phyloP scores from a whole-genome alignment of 2,113 vertebrate genomes.

The Lethenteron reissneri region DNA sequence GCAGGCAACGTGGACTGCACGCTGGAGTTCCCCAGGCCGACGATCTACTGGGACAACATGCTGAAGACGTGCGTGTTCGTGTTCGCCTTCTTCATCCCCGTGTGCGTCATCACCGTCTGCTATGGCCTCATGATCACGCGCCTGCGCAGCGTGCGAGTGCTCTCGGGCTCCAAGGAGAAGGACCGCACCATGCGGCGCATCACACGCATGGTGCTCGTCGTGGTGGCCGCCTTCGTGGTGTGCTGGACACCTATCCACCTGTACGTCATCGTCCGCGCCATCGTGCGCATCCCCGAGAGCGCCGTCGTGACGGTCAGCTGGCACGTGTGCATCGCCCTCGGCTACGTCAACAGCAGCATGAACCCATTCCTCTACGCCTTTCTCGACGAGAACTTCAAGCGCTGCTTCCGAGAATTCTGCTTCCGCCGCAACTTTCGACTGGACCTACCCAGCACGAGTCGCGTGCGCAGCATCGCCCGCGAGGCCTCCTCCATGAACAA shows the following conservation, averaged over 20 bases:
- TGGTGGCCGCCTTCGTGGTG: conserved; percentile 81
- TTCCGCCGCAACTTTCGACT: conserved; percentile 28
- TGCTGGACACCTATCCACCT: conserved; percentile 96
- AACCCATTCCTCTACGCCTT: conserved; percentile 85
- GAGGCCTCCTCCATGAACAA: conserved; percentile 44
- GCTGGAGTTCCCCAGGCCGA: conserved; percentile 52
- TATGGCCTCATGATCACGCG: conserved; percentile 81
- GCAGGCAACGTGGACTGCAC: conserved; percentile 37
- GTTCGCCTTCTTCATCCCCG: conserved; percentile 71
- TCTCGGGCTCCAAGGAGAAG: conserved; percentile 85
- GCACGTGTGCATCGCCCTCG: conserved; percentile 82
- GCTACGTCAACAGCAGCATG: conserved; percentile 91
- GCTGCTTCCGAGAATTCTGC: conserved; percentile 80
- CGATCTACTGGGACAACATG: conserved; percentile 65
- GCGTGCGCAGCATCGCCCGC: conserved; percentile 24
- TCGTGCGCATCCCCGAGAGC: conserved; percentile 53
- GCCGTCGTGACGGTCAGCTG: conserved; percentile 53
- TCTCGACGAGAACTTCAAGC: conserved; percentile 87
- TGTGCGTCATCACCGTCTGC: conserved; percentile 77
- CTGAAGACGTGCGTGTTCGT: conserved; percentile 89
- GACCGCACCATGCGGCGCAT: conserved; percentile 68
- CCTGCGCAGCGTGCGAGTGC: conserved; percentile 66
- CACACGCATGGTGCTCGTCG: conserved; percentile 86
- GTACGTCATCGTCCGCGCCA: conserved; percentile 72
- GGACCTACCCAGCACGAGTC: conserved; percentile 47